These are phyloP conservation scores for Crenichthys baileyi DNA, from an alignment of 2,797 vertebrate genomes.

Conservation along the genomic window DNA sequence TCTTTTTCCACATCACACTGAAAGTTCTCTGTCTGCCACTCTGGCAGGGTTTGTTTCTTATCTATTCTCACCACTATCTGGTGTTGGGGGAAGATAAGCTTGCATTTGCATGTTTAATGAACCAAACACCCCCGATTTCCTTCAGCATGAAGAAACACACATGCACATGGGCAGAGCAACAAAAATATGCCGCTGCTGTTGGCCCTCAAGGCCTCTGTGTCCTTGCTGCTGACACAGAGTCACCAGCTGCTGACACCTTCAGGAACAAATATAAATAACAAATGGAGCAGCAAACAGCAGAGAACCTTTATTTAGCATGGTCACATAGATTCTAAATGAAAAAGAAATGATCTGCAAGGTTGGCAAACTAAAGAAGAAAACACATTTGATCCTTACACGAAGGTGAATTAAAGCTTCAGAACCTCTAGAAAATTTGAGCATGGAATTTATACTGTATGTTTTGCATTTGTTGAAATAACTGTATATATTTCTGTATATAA, in stretches of 20 bases:
- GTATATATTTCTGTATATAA: too few species aligned
- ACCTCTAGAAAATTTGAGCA: too few species aligned
- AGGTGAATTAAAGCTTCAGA: too few species aligned
- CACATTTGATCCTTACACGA: too few species aligned
- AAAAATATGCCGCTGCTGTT: constrained; percentile 23
- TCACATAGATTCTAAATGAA: constrained; percentile 3
- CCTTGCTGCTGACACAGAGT: constrained; percentile 68
- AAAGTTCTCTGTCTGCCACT: constrained; percentile 43
- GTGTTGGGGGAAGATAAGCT: constrained; percentile 85
- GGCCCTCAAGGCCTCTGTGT: constrained; percentile 61
- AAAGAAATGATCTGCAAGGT: background rate
- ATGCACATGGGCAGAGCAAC: constrained; percentile 24
- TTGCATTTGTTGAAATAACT: too few species aligned
- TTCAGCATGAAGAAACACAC: constrained; percentile 58
- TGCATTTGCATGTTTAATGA: constrained; percentile 83
- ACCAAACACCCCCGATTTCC: constrained; percentile 67
- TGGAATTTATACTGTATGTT: too few species aligned
- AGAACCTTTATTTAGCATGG: constrained; percentile 8
- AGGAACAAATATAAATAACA: constrained; percentile 58
- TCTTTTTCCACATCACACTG: constrained; percentile 35
- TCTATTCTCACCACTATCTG: constrained; percentile 83
- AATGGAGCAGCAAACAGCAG: constrained; percentile 20
- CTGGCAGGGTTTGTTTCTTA: constrained; percentile 76
- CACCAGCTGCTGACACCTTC: constrained; percentile 71
- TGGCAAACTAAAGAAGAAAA: background rate